phyloP scores from a whole-genome alignment of 2,888 invertebrate genomes.

The Philonicus albiceps region DNA sequence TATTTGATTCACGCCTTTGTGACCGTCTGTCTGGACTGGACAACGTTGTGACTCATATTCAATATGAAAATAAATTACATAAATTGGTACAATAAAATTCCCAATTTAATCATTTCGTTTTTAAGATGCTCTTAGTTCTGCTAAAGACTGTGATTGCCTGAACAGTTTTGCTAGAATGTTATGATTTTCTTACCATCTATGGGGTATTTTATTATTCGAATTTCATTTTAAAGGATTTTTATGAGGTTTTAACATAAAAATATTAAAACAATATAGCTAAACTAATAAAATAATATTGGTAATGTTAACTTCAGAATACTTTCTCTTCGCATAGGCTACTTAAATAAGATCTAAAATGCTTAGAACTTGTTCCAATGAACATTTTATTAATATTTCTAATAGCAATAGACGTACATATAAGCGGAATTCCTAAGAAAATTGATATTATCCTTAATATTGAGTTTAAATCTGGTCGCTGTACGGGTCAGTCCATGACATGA shows the following conservation, averaged over 20 bases:
- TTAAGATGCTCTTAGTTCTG: neutral
- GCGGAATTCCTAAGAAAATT: neutral
- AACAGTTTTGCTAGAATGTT: neutral
- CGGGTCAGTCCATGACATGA: too few species aligned
- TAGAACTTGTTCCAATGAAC: neutral
- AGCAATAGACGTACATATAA: neutral
- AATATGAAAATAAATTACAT: constrained; percentile 20
- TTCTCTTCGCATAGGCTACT: neutral
- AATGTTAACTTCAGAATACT: neutral
- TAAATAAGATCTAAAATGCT: neutral
- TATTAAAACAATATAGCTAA: neutral
- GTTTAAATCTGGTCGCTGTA: too few species aligned
- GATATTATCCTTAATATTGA: too few species aligned
- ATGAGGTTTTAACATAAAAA: neutral
- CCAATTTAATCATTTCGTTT: neutral
- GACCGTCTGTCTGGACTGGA: neutral
- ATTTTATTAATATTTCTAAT: neutral
- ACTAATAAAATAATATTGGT: neutral
- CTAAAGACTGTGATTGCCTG: neutral
- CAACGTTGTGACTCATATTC: neutral
- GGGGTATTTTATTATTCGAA: neutral
- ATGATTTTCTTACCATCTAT: neutral
- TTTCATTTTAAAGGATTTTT: neutral
- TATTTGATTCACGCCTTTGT: neutral
- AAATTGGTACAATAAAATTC: neutral